Conservation (phyloP, 2,888 invertebrate species). For the Leucophenga maculata region DNA sequence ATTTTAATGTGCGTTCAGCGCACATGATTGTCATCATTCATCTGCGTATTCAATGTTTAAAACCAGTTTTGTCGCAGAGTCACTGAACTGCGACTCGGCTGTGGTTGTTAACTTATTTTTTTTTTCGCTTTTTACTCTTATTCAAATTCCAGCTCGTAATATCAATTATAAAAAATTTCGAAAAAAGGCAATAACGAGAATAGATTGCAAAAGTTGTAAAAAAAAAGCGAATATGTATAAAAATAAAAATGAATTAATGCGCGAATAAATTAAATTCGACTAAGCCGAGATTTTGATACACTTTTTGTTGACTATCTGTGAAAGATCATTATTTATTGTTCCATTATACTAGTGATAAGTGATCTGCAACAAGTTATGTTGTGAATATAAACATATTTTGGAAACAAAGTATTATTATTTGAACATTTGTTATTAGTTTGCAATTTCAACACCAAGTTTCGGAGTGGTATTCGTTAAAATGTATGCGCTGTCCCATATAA, state of each 20-base stretch:
- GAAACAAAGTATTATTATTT: too few species aligned
- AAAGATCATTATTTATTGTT: too few species aligned
- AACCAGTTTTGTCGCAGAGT: constrained; percentile 15
- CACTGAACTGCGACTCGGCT: constrained; percentile 7
- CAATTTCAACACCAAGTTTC: too few species aligned
- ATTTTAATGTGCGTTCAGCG: constrained; percentile 5
- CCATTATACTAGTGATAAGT: too few species aligned
- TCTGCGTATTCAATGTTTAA: not conserved
- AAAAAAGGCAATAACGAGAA: not conserved
- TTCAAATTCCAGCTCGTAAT: constrained; percentile 3
- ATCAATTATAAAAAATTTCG: constrained; percentile 13
- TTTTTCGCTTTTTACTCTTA: not conserved
- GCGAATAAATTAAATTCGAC: not conserved
- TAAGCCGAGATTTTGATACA: not conserved
- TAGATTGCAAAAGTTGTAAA: not conserved
- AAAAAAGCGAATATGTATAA: not conserved
- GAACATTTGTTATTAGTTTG: too few species aligned
- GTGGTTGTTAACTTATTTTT: not conserved
- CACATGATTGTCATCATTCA: not conserved
- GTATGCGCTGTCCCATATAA: too few species aligned
- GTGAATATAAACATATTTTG: too few species aligned
- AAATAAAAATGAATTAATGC: not conserved
- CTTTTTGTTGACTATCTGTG: not conserved
- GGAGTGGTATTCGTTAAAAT: too few species aligned
- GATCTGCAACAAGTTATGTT: too few species aligned